A percentile compares a stretch with the other conserved stretches of the same genome.
phyloP scores from a whole-genome alignment of 1,140 invertebrate species.

The Nautilus pompilius region DNA sequence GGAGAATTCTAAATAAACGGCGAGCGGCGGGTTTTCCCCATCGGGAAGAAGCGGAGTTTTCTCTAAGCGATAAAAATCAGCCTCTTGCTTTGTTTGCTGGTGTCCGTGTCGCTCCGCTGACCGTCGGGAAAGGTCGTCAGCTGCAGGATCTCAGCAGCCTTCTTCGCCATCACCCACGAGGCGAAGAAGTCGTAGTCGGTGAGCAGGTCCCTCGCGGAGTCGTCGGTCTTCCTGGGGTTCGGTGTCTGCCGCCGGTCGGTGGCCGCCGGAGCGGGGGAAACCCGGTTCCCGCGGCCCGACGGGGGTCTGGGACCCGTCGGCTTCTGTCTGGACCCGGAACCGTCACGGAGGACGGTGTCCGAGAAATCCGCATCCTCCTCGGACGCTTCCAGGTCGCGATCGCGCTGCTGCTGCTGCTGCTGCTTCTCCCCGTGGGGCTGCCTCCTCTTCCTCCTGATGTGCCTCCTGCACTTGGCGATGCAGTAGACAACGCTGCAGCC shows the following conservation, averaged over 20 bases:
- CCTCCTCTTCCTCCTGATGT: constrained; percentile 15
- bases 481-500: constrained; percentile 35
- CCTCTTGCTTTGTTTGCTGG: too few relatives aligned
- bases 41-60: too few relatives aligned
- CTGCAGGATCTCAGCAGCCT: constrained; percentile 15
- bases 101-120: too few relatives aligned
- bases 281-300: neutral
- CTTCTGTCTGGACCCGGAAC: constrained; percentile 10
- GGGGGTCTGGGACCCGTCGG: constrained; percentile 6
- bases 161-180: constrained; percentile 18
- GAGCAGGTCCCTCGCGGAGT: constrained; percentile 12
- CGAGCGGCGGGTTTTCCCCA: too few relatives aligned
- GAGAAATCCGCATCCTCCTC: constrained; percentile 5
- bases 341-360: neutral
- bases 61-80: too few relatives aligned
- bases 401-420: neutral
- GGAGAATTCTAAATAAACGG: too few relatives aligned
- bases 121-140: too few relatives aligned
- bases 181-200: constrained; percentile 19
- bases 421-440: too few relatives aligned
- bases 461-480: constrained; percentile 27
- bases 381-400: neutral
- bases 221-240: constrained; percentile 1
- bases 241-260: neutral
- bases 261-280: neutral